Base-by-base conservation (phyloP, 2,797 vertebrate species). In the Dromococcyx pavoninus region DNA sequence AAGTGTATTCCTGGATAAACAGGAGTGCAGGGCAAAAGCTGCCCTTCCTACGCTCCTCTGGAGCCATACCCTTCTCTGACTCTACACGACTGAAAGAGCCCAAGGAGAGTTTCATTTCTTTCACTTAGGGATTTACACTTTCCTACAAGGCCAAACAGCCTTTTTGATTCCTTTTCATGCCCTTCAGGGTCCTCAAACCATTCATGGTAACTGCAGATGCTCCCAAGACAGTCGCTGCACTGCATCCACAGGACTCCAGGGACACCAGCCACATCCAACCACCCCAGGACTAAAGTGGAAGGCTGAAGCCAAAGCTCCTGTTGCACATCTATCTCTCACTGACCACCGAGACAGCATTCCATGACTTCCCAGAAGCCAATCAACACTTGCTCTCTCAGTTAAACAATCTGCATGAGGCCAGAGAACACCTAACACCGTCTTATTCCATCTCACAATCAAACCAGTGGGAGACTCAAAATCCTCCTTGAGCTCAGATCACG, bases 211-310 rank as follows among this genome's bases (percentile, higher is more conserved):
- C 7, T 48, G 73, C 19, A 43, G 15, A 28, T 3, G 5, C 46
- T 69, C 28, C 13, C 9, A 23, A 5, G 9, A 22, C 16, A 35
- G 16, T 11, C 43, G 50, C 83, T 7, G 5, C 10, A 4, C 4
- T 0, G 0, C 27, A 51, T 7, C 41, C 2, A 2, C 0, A 0
- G 10, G 8, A 41, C 10, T 69, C 46, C 58, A n/a, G 22, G 0
- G n/a, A 19, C 35, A n/a, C 5, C 50, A 39, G 11, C 18, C 23
- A 37, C 27, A 65, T 50, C 32, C 50, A 43, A 5, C 24, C 73
- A 14, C 8, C 44, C 17, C 28, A 28, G 5, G 1, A 32, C 61
- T 50, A 9, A 62, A 30, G 17, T 1, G 5, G 8, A 37, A 69
- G 5, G 5, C 9, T 14, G 19, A 69, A 89, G 21, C 19, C 46